Evolutionary conservation across 2,797 vertebrate genomes (phyloP).

Genomic region (Ambastaia sidthimunki): DNA sequence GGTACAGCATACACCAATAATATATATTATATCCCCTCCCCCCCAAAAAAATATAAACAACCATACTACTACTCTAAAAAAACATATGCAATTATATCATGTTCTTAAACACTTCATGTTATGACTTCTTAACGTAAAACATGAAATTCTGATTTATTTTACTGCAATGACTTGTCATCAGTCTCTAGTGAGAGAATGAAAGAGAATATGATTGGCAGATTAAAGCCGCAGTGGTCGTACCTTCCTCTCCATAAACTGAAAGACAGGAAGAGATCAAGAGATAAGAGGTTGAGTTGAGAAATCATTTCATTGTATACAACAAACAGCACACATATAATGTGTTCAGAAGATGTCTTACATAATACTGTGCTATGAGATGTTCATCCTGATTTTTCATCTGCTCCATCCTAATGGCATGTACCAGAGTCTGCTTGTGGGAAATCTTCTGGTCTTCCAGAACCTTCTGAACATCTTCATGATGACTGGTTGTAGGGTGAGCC

Average conservation of each 20-base stretch:
- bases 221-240: slow-evolving; percentile 64
- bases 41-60: too few relatives aligned
- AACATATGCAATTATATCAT: too few relatives aligned
- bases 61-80: too few relatives aligned
- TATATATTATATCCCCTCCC: background rate
- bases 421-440: slow-evolving; percentile 78
- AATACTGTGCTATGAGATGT: slow-evolving; percentile 81
- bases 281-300: slow-evolving; percentile 41
- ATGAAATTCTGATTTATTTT: background rate
- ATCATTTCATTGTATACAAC: slow-evolving; percentile 3
- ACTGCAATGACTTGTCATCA: background rate
- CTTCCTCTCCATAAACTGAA: slow-evolving; percentile 79
- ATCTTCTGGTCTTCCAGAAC: slow-evolving; percentile 79
- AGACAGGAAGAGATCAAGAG: slow-evolving; percentile 54
- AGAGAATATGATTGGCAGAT: slow-evolving; percentile 47
- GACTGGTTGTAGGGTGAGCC: slow-evolving; percentile 64
- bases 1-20: background rate
- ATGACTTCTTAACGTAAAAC: too few relatives aligned
- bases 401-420: slow-evolving; percentile 81
- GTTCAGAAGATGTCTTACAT: slow-evolving; percentile 77
- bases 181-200: slow-evolving; percentile 33
- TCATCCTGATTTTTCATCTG: slow-evolving; percentile 80
- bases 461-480: slow-evolving; percentile 78
- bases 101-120: background rate
- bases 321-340: slow-evolving; percentile 7